These are phyloP conservation scores for Megalopta genalis DNA, from an alignment of 1,140 invertebrate species.

Conservation along the genomic window DNA sequence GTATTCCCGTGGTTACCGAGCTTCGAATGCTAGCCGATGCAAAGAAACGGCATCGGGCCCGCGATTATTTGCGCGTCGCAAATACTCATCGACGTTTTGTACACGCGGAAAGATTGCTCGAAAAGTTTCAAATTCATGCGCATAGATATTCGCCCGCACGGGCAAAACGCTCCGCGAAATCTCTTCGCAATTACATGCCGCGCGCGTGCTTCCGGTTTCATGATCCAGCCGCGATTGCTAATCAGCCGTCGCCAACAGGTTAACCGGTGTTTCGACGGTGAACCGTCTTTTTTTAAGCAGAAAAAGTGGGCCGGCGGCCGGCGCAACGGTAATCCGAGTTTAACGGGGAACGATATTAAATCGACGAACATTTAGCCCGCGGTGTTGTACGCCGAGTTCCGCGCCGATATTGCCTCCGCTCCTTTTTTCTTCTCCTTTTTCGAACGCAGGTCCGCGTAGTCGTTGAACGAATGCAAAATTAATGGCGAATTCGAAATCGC, in stretches of 20 bases:
- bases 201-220: background rate
- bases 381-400: background rate
- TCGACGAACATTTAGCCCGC: background rate
- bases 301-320: background rate
- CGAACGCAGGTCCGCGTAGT: background rate
- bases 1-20: background rate
- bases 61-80: background rate
- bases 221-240: background rate
- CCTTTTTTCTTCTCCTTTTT: background rate
- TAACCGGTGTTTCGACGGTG: background rate
- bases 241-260: background rate
- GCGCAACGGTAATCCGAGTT: slow-evolving; percentile 19
- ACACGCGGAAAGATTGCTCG: background rate
- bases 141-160: background rate
- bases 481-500: background rate
- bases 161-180: background rate
- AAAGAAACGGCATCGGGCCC: background rate
- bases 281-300: background rate
- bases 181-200: background rate
- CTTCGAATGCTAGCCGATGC: background rate
- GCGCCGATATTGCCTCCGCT: no score
- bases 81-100: background rate
- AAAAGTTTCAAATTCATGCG: background rate
- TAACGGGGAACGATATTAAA: slow-evolving; percentile 22
- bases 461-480: background rate